phyloP scores from a whole-genome alignment of 2,888 invertebrate genomes.

The Malacosoma neustria region DNA sequence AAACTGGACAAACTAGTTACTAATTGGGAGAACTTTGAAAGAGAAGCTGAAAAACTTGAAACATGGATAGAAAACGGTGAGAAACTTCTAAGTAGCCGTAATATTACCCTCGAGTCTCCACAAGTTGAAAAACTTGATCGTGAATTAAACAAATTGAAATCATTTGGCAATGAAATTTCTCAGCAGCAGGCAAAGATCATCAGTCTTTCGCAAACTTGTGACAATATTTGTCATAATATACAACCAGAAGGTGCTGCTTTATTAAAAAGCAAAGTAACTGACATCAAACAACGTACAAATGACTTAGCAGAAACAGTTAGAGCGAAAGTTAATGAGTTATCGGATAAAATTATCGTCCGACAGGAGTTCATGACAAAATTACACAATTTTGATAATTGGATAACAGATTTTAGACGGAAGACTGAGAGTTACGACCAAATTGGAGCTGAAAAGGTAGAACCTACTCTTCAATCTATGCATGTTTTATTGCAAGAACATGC shows the following conservation, averaged over 20 bases:
- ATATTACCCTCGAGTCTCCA: constrained; percentile 78
- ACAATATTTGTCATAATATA: constrained; percentile 84
- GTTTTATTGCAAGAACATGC: constrained; percentile 88
- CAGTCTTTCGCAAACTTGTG: constrained; percentile 84
- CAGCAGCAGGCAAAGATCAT: constrained; percentile 90
- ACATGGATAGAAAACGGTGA: constrained; percentile 84
- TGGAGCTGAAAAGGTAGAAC: constrained; percentile 86
- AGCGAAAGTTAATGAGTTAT: constrained; percentile 84
- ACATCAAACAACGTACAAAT: constrained; percentile 83
- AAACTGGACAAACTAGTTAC: constrained; percentile 85
- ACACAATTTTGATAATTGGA: constrained; percentile 86
- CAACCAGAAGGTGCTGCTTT: constrained; percentile 84
- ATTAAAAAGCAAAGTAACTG: constrained; percentile 82
- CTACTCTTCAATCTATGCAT: constrained; percentile 85
- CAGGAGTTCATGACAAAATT: constrained; percentile 90
- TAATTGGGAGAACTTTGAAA: constrained; percentile 89
- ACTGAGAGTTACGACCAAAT: constrained; percentile 87
- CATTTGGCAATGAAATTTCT: constrained; percentile 88
- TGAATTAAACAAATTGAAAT: constrained; percentile 84
- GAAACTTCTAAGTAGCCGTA: constrained; percentile 73
- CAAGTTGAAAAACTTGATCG: constrained; percentile 85
- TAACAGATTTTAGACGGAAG: constrained; percentile 81
- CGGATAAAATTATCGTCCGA: constrained; percentile 85
- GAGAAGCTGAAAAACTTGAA: constrained; percentile 83
- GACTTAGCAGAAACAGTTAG: constrained; percentile 85